These are phyloP conservation scores for Calcarius lapponicus DNA, from an alignment of 2,797 vertebrate genomes.

Conservation along the genomic window DNA sequence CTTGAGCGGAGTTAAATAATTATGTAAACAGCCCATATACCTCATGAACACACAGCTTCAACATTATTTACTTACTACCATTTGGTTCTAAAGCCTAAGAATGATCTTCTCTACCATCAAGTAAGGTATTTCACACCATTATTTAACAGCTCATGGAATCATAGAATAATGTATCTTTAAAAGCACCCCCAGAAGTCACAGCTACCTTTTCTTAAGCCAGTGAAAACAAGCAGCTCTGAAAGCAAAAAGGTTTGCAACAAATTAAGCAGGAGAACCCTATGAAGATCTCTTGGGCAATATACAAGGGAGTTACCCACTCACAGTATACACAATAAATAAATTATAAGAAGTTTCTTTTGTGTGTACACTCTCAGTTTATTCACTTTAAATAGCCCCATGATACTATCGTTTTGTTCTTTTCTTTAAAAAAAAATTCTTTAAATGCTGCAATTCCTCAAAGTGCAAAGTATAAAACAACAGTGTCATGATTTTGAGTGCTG, in stretches of 20 bases:
- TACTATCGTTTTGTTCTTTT: fast-evolving
- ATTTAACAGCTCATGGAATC: neutral
- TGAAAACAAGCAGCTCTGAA: neutral
- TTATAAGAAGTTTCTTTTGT: neutral
- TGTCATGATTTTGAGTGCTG: neutral
- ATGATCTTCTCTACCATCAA: neutral
- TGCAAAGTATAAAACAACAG: neutral
- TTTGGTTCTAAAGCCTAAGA: neutral
- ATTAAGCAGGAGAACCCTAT: neutral
- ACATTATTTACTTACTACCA: neutral
- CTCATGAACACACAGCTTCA: neutral
- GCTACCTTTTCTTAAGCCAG: neutral
- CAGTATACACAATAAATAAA: neutral
- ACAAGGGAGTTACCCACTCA: neutral
- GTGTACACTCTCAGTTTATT: neutral
- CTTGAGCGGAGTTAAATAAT: neutral
- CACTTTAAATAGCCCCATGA: neutral
- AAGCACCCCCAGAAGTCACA: neutral
- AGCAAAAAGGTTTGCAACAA: neutral
- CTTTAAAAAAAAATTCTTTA: neutral
- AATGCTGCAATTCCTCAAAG: neutral
- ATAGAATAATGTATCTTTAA: fast-evolving
- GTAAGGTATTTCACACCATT: neutral
- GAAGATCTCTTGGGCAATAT: neutral
- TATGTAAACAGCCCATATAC: neutral